These are phyloP conservation scores for Semotilus atromaculatus DNA, from an alignment of 2,797 vertebrate species.

Conservation along the genomic window DNA sequence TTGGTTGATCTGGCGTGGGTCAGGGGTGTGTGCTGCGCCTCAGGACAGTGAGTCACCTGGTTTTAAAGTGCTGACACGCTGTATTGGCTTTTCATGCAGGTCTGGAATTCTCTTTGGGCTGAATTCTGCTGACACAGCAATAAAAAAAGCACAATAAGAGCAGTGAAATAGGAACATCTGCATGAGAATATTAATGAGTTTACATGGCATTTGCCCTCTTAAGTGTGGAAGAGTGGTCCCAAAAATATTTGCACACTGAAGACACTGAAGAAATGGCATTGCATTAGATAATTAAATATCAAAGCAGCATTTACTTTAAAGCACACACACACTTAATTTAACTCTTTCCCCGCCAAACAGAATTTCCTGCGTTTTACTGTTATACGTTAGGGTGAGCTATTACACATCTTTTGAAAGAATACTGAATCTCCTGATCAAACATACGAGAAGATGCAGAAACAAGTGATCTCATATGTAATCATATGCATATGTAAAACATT, in stretches of 20 bases:
- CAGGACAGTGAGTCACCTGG: conserved; percentile 64
- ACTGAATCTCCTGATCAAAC: too few species aligned
- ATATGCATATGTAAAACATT: too few species aligned
- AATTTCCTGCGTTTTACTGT: too few species aligned
- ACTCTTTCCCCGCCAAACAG: too few species aligned
- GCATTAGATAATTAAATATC: not conserved
- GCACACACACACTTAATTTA: not conserved
- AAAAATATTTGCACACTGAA: not conserved
- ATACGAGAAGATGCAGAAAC: too few species aligned
- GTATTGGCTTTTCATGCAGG: conserved; percentile 52
- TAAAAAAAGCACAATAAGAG: conserved; percentile 9
- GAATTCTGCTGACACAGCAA: conserved; percentile 60
- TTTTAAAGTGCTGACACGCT: conserved; percentile 62
- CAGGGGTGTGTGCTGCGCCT: conserved; percentile 2
- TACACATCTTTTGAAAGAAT: too few species aligned
- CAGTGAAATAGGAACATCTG: not conserved
- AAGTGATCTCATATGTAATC: too few species aligned
- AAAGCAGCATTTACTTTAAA: not conserved
- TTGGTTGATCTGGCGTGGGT: conserved; percentile 2
- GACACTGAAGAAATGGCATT: not conserved
- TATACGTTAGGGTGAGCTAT: too few species aligned
- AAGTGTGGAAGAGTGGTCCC: not conserved
- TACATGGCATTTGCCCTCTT: not conserved
- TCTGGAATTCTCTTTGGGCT: conserved; percentile 57
- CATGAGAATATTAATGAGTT: not conserved